Base-by-base conservation (phyloP, 2,888 invertebrate genomes). In the Unio pictorum region DNA sequence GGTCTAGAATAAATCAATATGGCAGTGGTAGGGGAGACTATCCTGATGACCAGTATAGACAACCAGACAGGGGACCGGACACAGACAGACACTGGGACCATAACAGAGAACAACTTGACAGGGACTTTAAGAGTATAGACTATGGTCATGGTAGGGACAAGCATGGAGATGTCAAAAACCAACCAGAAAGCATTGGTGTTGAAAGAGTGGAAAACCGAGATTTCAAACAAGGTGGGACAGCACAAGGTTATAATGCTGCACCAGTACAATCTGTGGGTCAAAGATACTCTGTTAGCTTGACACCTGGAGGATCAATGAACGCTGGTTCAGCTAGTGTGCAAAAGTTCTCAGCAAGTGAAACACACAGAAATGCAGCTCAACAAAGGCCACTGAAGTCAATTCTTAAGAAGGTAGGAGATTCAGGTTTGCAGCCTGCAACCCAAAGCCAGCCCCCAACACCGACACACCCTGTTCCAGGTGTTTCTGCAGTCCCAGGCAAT, bases 321-420 rank as follows among this genome's bases (percentile, higher is more conserved):
- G 3, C 34, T 34, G 7, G 34, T 34, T 34, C 34, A 34, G 34
- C 34, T 34, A 34, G 34, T 34, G 7, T 34, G 34, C 34, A 34
- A 34, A 34, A 34, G 7, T 34, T 34, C 34, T 34, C 34, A 34
- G 7, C 45, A 45, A 45, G 11, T 45, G 45, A 45, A 45, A 11
- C 3, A 11, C 58, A 59, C 58, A 20, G 55, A 60, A 60, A 54
- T 71, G 26, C 70, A 57, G 15, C 70, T 23, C 55, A 60, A 17
- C 56, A 72, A 18, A 81, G 72, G 65, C 84, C 84, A 34, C 64
- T 82, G 58, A 82, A 82, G 68, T 84, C 84, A 1, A 84, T 84
- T 55, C 66, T 81, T 30, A 82, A 81, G 70, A 78, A 78, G 70
- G 80, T 77, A 66, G 57, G 69, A 54, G 71, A 79, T 28, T 68